A percentile compares a stretch with the other conserved stretches of the same genome.
These are phyloP conservation scores for Eubucco bourcierii DNA, from an alignment of 2,113 vertebrate species.

Conservation along the genomic window DNA sequence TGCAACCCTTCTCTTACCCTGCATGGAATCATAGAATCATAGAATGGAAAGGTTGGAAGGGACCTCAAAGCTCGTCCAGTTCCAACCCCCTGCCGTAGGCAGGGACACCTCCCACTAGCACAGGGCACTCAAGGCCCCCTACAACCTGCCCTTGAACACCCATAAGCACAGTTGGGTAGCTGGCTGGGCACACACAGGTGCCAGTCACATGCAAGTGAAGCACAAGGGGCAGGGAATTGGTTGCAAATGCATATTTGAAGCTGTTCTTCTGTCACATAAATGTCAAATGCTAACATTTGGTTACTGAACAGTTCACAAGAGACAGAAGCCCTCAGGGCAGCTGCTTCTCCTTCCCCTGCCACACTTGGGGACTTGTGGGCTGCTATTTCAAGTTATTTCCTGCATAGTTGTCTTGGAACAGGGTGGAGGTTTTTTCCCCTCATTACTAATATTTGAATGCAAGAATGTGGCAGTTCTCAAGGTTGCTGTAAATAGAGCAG, in stretches of 20 bases:
- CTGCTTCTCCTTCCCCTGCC: not conserved
- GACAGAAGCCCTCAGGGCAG: not conserved
- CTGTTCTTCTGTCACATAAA: fast-evolving
- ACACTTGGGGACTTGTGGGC: not conserved
- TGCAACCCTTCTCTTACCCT: no score
- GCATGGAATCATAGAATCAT: no score
- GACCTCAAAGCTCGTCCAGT: no score
- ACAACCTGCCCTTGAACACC: no score
- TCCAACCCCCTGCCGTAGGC: no score
- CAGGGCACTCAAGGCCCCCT: no score
- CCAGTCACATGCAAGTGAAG: not conserved
- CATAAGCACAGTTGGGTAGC: not conserved
- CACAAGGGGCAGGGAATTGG: not conserved
- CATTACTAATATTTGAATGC: not conserved
- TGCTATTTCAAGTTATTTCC: slow-evolving; percentile 3
- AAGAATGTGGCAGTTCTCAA: slow-evolving; percentile 9
- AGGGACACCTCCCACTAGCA: no score
- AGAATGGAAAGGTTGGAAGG: no score
- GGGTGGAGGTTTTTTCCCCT: not conserved
- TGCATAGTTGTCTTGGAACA: not conserved
- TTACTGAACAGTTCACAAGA: not conserved
- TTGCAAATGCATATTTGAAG: not conserved
- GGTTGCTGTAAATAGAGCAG: slow-evolving; percentile 33
- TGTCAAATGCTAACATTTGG: not conserved
- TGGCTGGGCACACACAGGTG: not conserved